Percentiles rank a stretch among this genome's conserved stretches.
These are phyloP conservation scores for Sitta carolinensis DNA, from an alignment of 2,797 vertebrate species.

Conservation along the genomic window DNA sequence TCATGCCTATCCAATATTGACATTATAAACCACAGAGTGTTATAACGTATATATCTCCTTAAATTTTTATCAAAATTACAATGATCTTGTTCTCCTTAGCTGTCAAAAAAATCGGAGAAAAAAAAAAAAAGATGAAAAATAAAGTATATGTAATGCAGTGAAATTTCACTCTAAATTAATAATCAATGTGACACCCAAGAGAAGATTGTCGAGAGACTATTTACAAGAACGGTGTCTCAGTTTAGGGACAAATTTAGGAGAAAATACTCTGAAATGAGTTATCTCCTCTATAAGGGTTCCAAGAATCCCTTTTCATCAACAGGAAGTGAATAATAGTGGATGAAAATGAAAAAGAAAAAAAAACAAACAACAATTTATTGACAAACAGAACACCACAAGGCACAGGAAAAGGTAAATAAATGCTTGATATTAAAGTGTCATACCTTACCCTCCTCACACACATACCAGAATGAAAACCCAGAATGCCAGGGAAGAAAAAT, in stretches of 20 bases:
- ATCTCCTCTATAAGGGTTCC: background rate
- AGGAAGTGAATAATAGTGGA: background rate
- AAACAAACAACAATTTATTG: background rate
- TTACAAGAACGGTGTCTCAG: background rate
- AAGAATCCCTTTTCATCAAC: background rate
- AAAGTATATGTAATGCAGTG: background rate
- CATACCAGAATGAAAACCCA: rapidly evolving
- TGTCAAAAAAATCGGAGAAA: background rate
- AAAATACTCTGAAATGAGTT: background rate
- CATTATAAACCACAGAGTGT: background rate
- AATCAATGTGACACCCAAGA: background rate
- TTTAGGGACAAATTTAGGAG: background rate
- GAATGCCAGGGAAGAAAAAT: too few relatives aligned
- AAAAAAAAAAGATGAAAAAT: background rate
- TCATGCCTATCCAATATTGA: background rate
- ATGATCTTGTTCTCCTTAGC: background rate
- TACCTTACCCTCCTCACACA: too few relatives aligned
- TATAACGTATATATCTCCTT: background rate
- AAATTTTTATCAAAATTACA: background rate
- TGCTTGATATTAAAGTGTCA: background rate
- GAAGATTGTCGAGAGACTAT: background rate
- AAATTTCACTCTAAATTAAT: background rate
- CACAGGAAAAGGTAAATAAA: background rate
- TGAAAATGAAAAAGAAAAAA: background rate
- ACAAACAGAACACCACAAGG: background rate